Percentiles rank a stretch among this genome's conserved stretches.
Evolutionary conservation across 2,113 vertebrate species (phyloP).

Genomic region (Ageneiosus marmoratus): DNA sequence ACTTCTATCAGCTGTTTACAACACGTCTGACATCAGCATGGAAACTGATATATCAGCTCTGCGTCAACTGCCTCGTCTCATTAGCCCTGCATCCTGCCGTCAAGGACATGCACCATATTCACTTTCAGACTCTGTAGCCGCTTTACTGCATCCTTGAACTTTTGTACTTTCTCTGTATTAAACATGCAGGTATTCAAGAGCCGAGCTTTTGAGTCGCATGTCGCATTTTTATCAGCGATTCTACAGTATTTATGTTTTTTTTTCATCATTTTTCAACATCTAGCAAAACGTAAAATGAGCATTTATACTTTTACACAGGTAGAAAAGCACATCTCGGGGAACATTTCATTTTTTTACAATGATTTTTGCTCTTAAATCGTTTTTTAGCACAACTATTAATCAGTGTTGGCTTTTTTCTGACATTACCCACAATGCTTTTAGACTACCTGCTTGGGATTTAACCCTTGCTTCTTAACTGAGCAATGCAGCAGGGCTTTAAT

Average conservation of each 20-base stretch:
- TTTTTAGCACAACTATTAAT: neutral
- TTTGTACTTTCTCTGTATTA: neutral
- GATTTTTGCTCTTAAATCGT: too few species aligned
- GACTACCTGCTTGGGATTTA: neutral
- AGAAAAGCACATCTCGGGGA: neutral
- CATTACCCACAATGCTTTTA: neutral
- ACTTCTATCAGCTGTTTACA: conserved; percentile 31
- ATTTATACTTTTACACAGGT: neutral
- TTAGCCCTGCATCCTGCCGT: neutral
- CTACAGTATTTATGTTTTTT: neutral
- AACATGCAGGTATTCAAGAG: neutral
- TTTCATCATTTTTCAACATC: neutral
- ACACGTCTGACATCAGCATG: conserved; percentile 28
- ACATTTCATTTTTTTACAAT: too few species aligned
- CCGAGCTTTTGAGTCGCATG: neutral
- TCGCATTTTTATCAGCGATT: neutral
- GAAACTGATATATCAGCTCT: conserved; percentile 20
- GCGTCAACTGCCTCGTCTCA: conserved; percentile 12
- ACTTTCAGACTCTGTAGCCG: neutral
- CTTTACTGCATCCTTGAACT: neutral
- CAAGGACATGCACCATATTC: neutral
- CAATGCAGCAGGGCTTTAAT: neutral
- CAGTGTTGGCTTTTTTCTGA: neutral
- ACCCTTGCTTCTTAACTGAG: neutral
- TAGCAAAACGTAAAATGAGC: neutral